Conservation (phyloP, 2,888 invertebrate genomes). For the Chrysina gloriosa region DNA sequence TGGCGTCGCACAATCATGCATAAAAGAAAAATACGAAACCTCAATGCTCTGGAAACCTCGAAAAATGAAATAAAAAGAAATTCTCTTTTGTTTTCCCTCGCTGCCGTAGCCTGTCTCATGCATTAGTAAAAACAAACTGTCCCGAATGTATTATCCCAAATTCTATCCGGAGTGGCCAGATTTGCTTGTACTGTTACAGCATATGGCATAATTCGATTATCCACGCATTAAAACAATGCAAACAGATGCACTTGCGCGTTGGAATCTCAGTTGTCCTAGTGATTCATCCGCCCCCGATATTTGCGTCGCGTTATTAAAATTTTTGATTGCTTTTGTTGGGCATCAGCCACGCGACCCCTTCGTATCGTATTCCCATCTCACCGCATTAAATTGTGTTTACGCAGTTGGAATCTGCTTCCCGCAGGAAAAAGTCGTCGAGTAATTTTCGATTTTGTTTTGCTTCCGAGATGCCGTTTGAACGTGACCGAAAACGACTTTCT, state of each 20-base stretch:
- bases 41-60: neutral
- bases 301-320: slow-evolving; percentile 44
- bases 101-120: neutral
- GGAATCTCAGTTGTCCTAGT: slow-evolving; percentile 3
- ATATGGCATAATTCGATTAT: slow-evolving; percentile 42
- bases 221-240: slow-evolving; percentile 42
- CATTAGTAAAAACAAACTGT: neutral
- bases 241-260: slow-evolving; percentile 39
- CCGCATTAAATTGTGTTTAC: slow-evolving; percentile 28
- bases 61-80: neutral
- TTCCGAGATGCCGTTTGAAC: neutral
- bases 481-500: too few relatives aligned
- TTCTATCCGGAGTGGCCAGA: neutral
- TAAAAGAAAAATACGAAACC: neutral
- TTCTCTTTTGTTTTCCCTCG: neutral
- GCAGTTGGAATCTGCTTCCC: neutral
- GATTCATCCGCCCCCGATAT: slow-evolving; percentile 38
- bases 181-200: slow-evolving; percentile 14
- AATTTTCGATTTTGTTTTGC: slow-evolving; percentile 2
- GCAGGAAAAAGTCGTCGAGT: neutral
- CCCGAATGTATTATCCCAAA: neutral
- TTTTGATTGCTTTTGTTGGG: slow-evolving; percentile 38
- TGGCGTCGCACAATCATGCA: neutral
- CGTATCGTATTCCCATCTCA: slow-evolving; percentile 7
- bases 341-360: slow-evolving; percentile 8